Evolutionary conservation across 2,888 invertebrate species (phyloP), one percentile per base, ranked within the genome.

Genomic region (Ypsolopha scabrella): DNA sequence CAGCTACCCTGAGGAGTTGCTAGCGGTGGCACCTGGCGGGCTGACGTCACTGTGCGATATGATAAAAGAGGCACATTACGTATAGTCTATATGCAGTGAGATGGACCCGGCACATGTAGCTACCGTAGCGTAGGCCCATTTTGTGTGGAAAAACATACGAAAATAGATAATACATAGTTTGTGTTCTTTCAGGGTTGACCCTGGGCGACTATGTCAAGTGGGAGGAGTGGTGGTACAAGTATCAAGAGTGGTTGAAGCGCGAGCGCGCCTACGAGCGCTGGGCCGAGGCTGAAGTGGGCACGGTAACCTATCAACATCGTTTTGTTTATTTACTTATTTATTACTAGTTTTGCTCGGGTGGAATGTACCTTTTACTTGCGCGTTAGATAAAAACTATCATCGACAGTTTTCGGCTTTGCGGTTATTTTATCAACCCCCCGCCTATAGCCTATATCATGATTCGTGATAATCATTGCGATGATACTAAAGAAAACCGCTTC

Each of bases 211-310:
- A 95, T 71, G 90, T 95, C 55, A 95, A 95, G 74, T 96, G 96
- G 95, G 96, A 96, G 77, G 95, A 95, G 72, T 96, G 96, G 96
- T 96, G 95, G 95, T 95, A 95, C 82, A 92, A 93, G 63, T 96
- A 96, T 72, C 94, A 95, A 72, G 95, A 95, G 74, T 96, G 95
- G 95, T 75, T 95, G 63, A 94, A 95, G 58, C 89, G 92, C n/a
- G 93, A 93, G 71, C 87, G 93, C 44, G 92, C 91, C 36, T 93
- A 92, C 72, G 92, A 92, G 68, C 90, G 92, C 48, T 93, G 92
- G 92, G 88, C 89, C 41, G 77, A 80, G 64, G 88, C 79, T 6
- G 82, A 85, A 0, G 70, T 70, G 4, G 68, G 67, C 41, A 48
- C 54, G 41, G 45, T 54, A 10, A 56, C 50, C 41, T 24, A 24